Conservation (phyloP, 2,888 invertebrate species). For the Antheraea yamamai region DNA sequence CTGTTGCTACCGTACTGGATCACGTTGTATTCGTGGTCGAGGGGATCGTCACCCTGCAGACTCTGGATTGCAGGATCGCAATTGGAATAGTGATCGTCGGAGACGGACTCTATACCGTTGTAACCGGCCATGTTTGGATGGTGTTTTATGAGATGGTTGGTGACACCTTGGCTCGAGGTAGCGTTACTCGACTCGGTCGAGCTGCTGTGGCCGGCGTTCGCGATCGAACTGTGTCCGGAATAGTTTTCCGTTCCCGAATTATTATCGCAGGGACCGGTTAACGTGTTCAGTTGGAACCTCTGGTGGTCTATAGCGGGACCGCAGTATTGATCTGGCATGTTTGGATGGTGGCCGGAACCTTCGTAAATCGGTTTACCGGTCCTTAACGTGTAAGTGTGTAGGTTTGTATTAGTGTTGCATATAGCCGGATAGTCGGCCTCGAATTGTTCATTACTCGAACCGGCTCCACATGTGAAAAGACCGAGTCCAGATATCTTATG, state of each 20-base stretch:
- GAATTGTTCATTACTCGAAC: slow-evolving; percentile 92
- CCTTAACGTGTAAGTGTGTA: slow-evolving; percentile 90
- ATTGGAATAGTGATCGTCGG: slow-evolving; percentile 79
- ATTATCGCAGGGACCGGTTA: slow-evolving; percentile 82
- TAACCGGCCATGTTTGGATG: slow-evolving; percentile 72
- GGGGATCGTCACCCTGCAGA: slow-evolving; percentile 73
- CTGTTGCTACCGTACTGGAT: slow-evolving; percentile 78
- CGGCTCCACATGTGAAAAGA: slow-evolving; percentile 90
- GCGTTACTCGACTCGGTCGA: slow-evolving; percentile 80
- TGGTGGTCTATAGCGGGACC: slow-evolving; percentile 71
- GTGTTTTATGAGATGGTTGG: slow-evolving; percentile 78
- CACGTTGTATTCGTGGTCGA: slow-evolving; percentile 79
- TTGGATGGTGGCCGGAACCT: slow-evolving; percentile 73
- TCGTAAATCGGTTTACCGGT: slow-evolving; percentile 90
- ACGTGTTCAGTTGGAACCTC: slow-evolving; percentile 78
- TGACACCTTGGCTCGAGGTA: slow-evolving; percentile 76
- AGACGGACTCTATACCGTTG: slow-evolving; percentile 76
- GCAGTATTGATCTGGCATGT: slow-evolving; percentile 69
- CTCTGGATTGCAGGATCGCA: slow-evolving; percentile 79
- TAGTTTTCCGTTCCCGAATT: slow-evolving; percentile 85
- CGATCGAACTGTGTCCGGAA: slow-evolving; percentile 83
- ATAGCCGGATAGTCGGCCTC: slow-evolving; percentile 92
- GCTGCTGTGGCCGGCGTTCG: slow-evolving; percentile 78
- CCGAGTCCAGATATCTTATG: slow-evolving; percentile 88
- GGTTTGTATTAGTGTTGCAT: slow-evolving; percentile 92